Evolutionary conservation across 2,797 vertebrate genomes (phyloP).

Genomic region (Cyprinella venusta): DNA sequence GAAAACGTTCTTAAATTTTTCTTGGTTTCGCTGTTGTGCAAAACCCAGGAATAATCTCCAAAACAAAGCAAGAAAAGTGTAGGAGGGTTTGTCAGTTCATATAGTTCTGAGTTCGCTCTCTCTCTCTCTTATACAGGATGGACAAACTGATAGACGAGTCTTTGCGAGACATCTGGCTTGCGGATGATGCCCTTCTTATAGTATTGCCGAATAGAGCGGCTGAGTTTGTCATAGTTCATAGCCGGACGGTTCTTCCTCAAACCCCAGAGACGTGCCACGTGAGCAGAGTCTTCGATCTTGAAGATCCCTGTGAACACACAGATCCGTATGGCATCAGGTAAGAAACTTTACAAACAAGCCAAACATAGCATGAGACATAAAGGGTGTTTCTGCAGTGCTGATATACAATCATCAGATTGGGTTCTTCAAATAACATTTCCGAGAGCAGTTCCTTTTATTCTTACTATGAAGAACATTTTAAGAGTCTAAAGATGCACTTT

Average conservation of each 20-base stretch:
- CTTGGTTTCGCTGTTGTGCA: neutral
- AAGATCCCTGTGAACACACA: constrained; percentile 85
- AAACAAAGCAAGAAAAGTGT: constrained; percentile 9
- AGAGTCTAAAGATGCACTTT: neutral
- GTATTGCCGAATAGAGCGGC: constrained; percentile 99
- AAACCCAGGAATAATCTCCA: constrained; percentile 56
- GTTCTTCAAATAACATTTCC: neutral
- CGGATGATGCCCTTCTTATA: constrained; percentile 99
- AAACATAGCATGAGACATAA: neutral
- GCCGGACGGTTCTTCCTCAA: constrained; percentile 96
- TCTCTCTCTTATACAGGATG: constrained; percentile 85
- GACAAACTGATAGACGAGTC: constrained; percentile 98
- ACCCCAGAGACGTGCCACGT: constrained; percentile 95
- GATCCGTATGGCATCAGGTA: neutral
- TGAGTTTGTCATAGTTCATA: constrained; percentile 99
- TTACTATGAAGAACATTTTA: neutral
- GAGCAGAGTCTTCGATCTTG: constrained; percentile 98
- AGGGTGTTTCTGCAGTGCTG: neutral
- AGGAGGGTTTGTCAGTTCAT: constrained; percentile 68
- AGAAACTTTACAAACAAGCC: neutral
- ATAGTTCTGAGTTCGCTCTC: constrained; percentile 32
- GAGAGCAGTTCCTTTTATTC: neutral
- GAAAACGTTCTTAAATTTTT: neutral
- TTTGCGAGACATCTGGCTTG: constrained; percentile 96
- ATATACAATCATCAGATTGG: neutral